phyloP scores from a whole-genome alignment of 2,888 invertebrate genomes.

The Eristalis intricaria region DNA sequence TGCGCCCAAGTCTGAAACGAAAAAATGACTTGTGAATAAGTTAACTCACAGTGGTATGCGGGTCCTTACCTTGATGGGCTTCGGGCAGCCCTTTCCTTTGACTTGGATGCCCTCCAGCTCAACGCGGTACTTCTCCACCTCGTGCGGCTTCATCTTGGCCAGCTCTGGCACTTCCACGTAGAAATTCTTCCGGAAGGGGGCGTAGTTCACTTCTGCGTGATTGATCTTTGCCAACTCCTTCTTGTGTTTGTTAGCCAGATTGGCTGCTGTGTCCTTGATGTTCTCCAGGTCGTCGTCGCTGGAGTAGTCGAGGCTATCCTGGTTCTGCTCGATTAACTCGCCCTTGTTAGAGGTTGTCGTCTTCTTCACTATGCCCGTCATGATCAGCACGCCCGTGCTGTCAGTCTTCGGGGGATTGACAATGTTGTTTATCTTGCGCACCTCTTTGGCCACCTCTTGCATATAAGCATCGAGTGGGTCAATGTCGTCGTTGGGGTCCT shows the following conservation, averaged over 20 bases:
- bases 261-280: slow-evolving; percentile 94
- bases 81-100: slow-evolving; percentile 98
- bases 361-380: slow-evolving; percentile 93
- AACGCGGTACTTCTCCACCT: slow-evolving; percentile 91
- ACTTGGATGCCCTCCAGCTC: slow-evolving; percentile 98
- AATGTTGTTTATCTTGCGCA: slow-evolving; percentile 80
- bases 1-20: slow-evolving; percentile 93
- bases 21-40: not conserved
- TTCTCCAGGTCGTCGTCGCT: slow-evolving; percentile 98
- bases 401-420: slow-evolving; percentile 82
- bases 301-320: slow-evolving; percentile 98
- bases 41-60: not conserved
- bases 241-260: slow-evolving; percentile 93
- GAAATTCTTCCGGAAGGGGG: slow-evolving; percentile 95
- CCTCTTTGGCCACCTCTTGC: slow-evolving; percentile 88
- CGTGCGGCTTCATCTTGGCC: slow-evolving; percentile 92
- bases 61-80: slow-evolving; percentile 87
- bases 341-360: slow-evolving; percentile 87
- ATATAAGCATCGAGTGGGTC: slow-evolving; percentile 99
- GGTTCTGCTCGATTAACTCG: slow-evolving; percentile 99
- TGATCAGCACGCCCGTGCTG: slow-evolving; percentile 86
- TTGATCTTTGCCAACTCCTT: slow-evolving; percentile 97
- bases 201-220: slow-evolving; percentile 92
- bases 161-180: slow-evolving; percentile 99
- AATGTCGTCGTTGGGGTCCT: slow-evolving; percentile 88